Evolutionary conservation across 2,113 vertebrate species (phyloP).

Genomic region (Porphyrio hochstetteri): DNA sequence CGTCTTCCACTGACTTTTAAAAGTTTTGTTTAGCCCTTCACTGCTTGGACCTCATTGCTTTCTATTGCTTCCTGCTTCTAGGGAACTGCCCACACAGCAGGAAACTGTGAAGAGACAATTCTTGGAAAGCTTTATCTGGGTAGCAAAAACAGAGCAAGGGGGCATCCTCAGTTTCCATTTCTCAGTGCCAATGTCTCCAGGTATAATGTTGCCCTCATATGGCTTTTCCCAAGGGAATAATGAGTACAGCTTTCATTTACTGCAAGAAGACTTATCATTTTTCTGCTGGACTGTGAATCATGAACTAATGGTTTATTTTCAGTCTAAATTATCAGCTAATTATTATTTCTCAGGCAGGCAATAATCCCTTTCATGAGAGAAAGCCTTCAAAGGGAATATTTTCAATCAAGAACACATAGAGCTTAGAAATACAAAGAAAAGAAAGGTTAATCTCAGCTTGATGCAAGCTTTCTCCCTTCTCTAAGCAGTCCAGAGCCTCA

Average conservation of each 20-base stretch:
- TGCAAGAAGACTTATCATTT: not conserved
- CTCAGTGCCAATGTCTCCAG: not conserved
- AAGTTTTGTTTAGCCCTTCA: not conserved
- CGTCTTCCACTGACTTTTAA: not conserved
- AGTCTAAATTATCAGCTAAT: conserved; percentile 30
- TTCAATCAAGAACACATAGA: conserved; percentile 19
- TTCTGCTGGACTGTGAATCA: not conserved
- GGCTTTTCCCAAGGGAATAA: not conserved
- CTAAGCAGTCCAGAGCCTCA: not conserved
- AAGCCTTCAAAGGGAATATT: conserved; percentile 45
- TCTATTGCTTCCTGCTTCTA: not conserved
- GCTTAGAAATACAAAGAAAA: not conserved
- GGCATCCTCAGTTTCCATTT: not conserved
- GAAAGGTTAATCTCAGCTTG: conserved; percentile 21
- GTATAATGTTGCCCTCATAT: not conserved
- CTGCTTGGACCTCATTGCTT: not conserved
- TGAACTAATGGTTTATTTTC: not conserved
- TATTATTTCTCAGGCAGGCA: conserved; percentile 35
- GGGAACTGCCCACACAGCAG: not conserved
- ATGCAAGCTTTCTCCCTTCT: not conserved
- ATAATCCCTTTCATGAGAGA: not conserved
- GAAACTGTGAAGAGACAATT: not conserved
- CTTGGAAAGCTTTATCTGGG: not conserved
- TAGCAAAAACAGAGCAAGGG: not conserved
- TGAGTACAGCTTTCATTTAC: not conserved